Evolutionary conservation across 2,888 invertebrate species (phyloP).

Genomic region (Scaptomyza cyrtandrae): DNA sequence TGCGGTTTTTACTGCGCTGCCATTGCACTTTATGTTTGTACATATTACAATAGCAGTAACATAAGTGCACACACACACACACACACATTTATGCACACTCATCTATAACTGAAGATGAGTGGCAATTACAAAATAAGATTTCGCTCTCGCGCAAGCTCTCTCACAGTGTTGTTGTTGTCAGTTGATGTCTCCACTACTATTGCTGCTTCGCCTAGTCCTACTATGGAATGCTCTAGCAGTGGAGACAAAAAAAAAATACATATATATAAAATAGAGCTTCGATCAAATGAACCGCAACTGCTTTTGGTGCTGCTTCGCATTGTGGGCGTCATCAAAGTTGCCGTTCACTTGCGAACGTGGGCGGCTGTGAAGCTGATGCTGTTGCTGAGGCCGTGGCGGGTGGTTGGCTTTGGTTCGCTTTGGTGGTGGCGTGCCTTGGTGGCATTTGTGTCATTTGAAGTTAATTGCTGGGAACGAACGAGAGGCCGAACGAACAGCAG

Average conservation of each 20-base stretch:
- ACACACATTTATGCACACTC: constrained; percentile 5
- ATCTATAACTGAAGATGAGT: constrained; percentile 49
- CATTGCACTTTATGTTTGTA: constrained; percentile 53
- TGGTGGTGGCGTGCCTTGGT: constrained; percentile 69
- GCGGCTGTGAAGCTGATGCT: constrained; percentile 36
- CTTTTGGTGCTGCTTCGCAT: constrained; percentile 40
- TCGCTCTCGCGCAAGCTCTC: constrained; percentile 31
- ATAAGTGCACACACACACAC: constrained; percentile 9
- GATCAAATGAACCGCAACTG: constrained; percentile 75
- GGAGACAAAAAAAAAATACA: constrained; percentile 6
- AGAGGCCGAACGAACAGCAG: constrained; percentile 42
- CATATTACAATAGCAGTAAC: constrained; percentile 15
- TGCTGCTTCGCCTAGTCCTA: constrained; percentile 53
- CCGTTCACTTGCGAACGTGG: constrained; percentile 76
- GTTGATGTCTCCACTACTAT: constrained; percentile 11
- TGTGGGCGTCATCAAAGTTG: constrained; percentile 76
- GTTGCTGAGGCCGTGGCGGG: constrained; percentile 39
- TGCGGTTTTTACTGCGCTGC: constrained; percentile 36
- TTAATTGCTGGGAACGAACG: constrained; percentile 77
- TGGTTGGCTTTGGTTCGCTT: constrained; percentile 27
- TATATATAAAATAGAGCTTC: constrained; percentile 39
- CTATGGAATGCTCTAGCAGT: constrained; percentile 65
- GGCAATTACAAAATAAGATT: constrained; percentile 67
- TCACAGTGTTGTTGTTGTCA: too few relatives aligned
- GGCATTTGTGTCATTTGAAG: constrained; percentile 80